Evolutionary conservation across 2,113 vertebrate genomes (phyloP).

Genomic region (Cettia cetti): DNA sequence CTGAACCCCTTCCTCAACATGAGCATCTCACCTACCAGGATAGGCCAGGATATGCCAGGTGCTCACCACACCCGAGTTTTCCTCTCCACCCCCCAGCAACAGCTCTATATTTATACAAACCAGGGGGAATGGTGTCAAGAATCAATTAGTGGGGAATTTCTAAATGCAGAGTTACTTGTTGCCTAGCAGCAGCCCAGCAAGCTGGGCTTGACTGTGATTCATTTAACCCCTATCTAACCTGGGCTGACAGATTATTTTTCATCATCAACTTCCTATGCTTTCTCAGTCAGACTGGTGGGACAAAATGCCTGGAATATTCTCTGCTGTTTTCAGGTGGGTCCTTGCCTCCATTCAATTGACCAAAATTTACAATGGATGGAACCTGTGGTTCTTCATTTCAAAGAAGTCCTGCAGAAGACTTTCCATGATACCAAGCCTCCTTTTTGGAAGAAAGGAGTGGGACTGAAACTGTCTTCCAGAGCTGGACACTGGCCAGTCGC

Average conservation of each 20-base stretch:
- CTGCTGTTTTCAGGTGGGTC: not conserved
- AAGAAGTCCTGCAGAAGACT: not conserved
- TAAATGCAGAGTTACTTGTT: conserved; percentile 52
- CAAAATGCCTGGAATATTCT: not conserved
- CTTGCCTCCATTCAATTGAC: not conserved
- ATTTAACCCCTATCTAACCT: conserved; percentile 41
- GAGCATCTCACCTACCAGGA: not conserved
- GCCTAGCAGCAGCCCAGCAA: conserved; percentile 65
- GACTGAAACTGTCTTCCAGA: not conserved
- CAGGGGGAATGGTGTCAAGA: conserved; percentile 29
- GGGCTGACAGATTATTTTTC: not conserved
- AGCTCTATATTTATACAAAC: conserved; percentile 21
- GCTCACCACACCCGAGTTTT: not conserved
- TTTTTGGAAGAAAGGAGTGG: not conserved
- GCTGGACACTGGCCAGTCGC: accelerated
- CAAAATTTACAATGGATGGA: not conserved
- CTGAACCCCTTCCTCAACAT: not conserved
- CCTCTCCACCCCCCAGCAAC: not conserved
- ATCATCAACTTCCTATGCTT: not conserved
- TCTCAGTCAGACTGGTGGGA: not conserved
- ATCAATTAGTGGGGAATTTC: conserved; percentile 59
- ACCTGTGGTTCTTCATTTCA: not conserved
- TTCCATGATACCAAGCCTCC: not conserved
- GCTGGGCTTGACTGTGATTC: conserved; percentile 24
- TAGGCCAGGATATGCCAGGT: not conserved